Base-by-base conservation (phyloP, 2,888 invertebrate genomes). In the Synergus itoensis region DNA sequence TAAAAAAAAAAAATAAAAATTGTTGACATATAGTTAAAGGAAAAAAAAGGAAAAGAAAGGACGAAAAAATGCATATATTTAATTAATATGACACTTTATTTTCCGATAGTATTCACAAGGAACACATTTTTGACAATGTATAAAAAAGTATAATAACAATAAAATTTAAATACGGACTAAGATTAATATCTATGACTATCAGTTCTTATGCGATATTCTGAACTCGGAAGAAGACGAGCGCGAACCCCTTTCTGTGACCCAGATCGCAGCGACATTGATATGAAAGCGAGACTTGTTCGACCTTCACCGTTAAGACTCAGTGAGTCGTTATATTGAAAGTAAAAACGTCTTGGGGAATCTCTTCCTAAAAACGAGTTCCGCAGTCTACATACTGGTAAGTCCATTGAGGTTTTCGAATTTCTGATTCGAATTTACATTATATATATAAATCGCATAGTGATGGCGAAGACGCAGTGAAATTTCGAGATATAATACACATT, bases 261-360 rank as follows among this genome's bases (percentile, higher is more conserved):
- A 73, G 53, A 53, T 73, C 36, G n/a, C 53, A 36, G 11, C 48
- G 73, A 73, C 73, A 73, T 73, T 73, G 53, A n/a, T 73, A 73
- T 73, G 73, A 73, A 73, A 73, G 73, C 53, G 73, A 73, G 28
- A 73, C 73, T 36, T 73, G 73, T 53, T 16, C 36, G 48, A 73
- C 73, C 73, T 73, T 73, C 73, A 73, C 73, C 73, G 73, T 73
- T 73, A 73, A 53, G 53, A n/a, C 53, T 57, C 73, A 40, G 73
- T 73, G 5, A 53, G 36, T 73, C 53, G 36, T 53, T 73, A 73
- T 12, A 57, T 53, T 73, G 73, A 73, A 73, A 73, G 73, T 73
- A 73, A 73, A 28, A 53, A 36, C 73, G 11, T n/a, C 36, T 40
- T 1, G 4, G 0, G 5, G 41, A 65, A 36, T 53, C 53, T 53